Conservation (phyloP, 64 coral and sea anemone species). For the Anthopleura sola region DNA sequence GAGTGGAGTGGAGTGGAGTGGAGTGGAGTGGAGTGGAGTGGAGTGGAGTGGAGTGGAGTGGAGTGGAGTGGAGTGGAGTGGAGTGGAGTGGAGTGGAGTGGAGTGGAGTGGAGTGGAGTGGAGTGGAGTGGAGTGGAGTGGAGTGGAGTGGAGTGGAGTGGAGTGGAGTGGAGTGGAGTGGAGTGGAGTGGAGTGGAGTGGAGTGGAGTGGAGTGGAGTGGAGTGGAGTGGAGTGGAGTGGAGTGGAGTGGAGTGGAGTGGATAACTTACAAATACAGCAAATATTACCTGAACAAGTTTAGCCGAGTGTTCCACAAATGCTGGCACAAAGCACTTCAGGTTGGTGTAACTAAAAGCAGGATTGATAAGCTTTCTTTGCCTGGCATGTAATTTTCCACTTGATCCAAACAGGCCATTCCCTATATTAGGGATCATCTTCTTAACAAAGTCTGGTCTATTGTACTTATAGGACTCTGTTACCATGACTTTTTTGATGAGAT, state of each 20-base stretch:
- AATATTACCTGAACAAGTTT: slow-evolving; percentile 22
- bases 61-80: too few species aligned
- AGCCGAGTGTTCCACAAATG: not conserved
- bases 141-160: too few species aligned
- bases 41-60: too few species aligned
- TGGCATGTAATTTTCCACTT: slow-evolving; percentile 31
- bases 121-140: too few species aligned
- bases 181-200: too few species aligned
- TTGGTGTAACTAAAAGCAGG: slow-evolving; percentile 34
- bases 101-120: too few species aligned
- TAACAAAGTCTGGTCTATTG: not conserved
- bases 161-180: too few species aligned
- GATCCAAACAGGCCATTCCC: slow-evolving; percentile 26
- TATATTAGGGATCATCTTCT: not conserved
- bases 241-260: not conserved
- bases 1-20: too few species aligned
- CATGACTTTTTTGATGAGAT: slow-evolving; percentile 21
- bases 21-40: too few species aligned
- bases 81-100: too few species aligned
- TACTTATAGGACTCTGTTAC: slow-evolving; percentile 30
- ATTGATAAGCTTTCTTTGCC: slow-evolving; percentile 18
- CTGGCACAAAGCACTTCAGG: slow-evolving; percentile 15
- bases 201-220: too few species aligned
- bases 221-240: too few species aligned
- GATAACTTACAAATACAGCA: not conserved